Conservation (phyloP, 2,113 vertebrate species). For the Capreolus pygargus region DNA sequence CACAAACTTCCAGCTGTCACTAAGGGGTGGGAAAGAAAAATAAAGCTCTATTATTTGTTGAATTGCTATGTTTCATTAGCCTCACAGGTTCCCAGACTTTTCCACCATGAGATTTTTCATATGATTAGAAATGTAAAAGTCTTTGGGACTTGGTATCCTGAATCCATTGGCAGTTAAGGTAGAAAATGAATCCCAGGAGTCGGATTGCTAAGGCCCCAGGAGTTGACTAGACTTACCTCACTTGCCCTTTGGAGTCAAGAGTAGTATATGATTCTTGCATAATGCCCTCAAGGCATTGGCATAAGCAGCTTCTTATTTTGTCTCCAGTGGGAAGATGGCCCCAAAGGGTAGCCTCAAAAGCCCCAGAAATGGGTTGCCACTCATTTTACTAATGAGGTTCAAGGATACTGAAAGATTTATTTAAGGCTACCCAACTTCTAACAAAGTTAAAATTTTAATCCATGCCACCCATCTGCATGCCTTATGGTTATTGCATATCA, state of each 20-base stretch:
- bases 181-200: background rate
- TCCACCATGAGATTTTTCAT: background rate
- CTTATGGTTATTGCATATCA: background rate
- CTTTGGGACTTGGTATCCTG: background rate
- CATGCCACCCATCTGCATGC: background rate
- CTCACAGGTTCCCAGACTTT: background rate
- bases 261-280: background rate
- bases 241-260: background rate
- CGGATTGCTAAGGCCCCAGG: no score
- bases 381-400: background rate
- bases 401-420: background rate
- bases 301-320: background rate
- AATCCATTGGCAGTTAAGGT: background rate
- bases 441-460: background rate
- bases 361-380: background rate
- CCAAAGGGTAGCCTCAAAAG: background rate
- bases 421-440: background rate
- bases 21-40: background rate
- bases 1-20: background rate
- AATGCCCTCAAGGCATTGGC: background rate
- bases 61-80: background rate
- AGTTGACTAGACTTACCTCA: background rate
- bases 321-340: background rate
- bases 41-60: background rate
- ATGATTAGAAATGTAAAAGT: background rate